Base-by-base conservation (phyloP, 1,140 invertebrate genomes). In the Drosophila nebulosa region DNA sequence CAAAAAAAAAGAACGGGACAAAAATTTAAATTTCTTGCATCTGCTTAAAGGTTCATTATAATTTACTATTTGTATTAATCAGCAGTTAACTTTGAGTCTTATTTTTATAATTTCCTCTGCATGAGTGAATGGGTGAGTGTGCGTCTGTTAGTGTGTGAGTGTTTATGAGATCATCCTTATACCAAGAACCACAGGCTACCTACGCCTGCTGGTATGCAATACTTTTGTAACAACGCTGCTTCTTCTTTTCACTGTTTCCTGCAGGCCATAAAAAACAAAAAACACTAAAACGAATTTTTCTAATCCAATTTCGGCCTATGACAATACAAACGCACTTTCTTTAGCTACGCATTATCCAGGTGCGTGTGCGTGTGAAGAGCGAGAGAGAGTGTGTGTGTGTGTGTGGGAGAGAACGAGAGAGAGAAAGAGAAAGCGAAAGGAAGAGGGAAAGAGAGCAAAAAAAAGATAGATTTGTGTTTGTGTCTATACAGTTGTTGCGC, bases 281-380 rank as follows among this genome's bases (percentile, higher is more conserved):
- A 39, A 61, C 73, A 81, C 39, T 10, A 58, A 16, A 67, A 36
- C 52, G 62, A 74, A 42, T 55, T 74, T 81, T 77, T 78, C 62
- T 66, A 78, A 78, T 74, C 64, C 60, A 65, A 64, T 35, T 74
- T 79, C 79, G 72, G 76, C 74, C 64, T 84, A 75, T 83, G 69
- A 80, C 61, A 86, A 78, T 69, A 86, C 66, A 74, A 74, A 86
- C 81, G 66, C 78, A 85, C 66, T 86, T 88, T 88, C 83, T 76
- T 86, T 46, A 56, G 70, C 74, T 75, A 75, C 81, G 81, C 81
- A 85, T 81, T 86, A 58, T 61, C 35, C 42, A 71, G 78, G 83
- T 88, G 79, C 76, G 81, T 86, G 78, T 78, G 74, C 78, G 78
- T 81, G 35, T 81, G 78, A 51, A 71, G 69, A 71, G 66, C 27